Base-by-base conservation (phyloP, 2,888 invertebrate species). In the Minunthozetes semirufus region DNA sequence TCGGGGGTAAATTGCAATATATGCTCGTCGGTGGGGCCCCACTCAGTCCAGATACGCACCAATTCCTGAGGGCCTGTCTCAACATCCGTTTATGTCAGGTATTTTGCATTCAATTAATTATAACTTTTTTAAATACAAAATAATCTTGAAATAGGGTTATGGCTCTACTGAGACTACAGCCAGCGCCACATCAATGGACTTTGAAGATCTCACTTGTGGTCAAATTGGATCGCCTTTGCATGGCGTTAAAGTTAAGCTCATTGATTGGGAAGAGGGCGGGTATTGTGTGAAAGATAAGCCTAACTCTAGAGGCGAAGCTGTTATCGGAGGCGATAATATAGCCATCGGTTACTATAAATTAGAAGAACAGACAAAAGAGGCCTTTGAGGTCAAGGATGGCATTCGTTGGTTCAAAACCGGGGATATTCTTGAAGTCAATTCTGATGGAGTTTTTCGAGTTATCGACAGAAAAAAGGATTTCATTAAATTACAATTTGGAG, bases 381-480 rank as follows among this genome's bases (percentile, higher is more conserved):
- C 95, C 80, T 96, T 96, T 85, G 80, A 82, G 22, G 88, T 89
- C 77, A 87, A 87, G 77, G 89, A 89, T 80, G 94, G 92, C 0
- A 87, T 87, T 77, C 86, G 91, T 79, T 99, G 95, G 93, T 98
- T 99, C 86, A 89, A 89, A 80, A 94, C 94, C n/a, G 99, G 98
- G 0, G 98, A 99, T 84, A 91, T 99, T 83, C 95, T 92, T 1
- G 94, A 96, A 86, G 86, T 96, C 81, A 91, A 94, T 81, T 86
- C 87, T 53, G 96, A 98, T 84, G 99, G 99, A 25, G 91, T 90
- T 81, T 89, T 98, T 80, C 92, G 91, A 85, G 96, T 99, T 81
- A 96, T 98, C 80, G 97, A 98, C 84, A 93, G 99, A 80, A 98
- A 97, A 86, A 99, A 99, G 85, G 98, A 99, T 86, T 87, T 99